These are phyloP conservation scores for Acyrthosiphon pisum DNA, from an alignment of 1,140 invertebrate genomes.

Conservation along the genomic window DNA sequence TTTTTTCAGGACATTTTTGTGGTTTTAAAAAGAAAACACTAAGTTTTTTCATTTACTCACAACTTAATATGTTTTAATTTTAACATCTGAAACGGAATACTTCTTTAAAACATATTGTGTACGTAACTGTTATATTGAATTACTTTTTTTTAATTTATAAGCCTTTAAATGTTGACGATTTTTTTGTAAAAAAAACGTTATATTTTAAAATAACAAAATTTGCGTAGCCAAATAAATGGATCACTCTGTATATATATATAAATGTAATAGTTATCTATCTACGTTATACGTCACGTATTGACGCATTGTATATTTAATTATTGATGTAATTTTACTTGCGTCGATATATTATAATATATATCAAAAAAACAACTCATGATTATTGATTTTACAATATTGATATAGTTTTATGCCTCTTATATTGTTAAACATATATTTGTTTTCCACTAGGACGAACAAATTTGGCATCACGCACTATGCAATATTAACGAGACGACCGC, in stretches of 20 bases:
- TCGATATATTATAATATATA: not conserved
- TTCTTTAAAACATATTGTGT: not conserved
- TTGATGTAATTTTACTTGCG: not conserved
- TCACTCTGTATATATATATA: not conserved
- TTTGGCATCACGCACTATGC: not conserved
- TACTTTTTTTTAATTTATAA: not conserved
- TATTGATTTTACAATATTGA: constrained; percentile 2
- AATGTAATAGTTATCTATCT: not conserved
- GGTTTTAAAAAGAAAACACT: not conserved
- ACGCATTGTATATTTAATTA: not conserved
- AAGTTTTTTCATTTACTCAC: too few relatives aligned
- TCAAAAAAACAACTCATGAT: not conserved
- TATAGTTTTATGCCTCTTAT: not conserved
- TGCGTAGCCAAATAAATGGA: not conserved
- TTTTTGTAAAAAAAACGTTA: not conserved
- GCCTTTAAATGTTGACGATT: not conserved
- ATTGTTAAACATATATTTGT: not conserved
- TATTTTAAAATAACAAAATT: not conserved
- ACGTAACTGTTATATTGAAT: not conserved
- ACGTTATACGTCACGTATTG: not conserved
- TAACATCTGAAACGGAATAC: not conserved
- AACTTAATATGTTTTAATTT: not conserved
- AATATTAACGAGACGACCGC: not conserved
- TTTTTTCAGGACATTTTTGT: not conserved
- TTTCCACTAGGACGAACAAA: not conserved